Conservation (phyloP, 2,113 vertebrate genomes). For the Chaetodon trifascialis region DNA sequence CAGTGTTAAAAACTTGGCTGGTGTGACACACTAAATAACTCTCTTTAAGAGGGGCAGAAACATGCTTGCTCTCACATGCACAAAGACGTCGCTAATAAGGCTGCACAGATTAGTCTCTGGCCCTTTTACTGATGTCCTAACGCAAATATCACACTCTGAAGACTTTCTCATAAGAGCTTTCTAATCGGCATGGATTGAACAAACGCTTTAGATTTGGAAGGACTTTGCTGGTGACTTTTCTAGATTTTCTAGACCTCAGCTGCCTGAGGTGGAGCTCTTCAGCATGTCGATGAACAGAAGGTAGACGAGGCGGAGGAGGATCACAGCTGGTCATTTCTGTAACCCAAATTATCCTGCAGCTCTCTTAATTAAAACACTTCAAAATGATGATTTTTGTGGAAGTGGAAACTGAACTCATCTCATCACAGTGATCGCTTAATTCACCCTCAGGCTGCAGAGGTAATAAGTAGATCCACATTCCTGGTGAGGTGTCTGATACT, state of each 20-base stretch:
- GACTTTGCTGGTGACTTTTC: constrained; percentile 15
- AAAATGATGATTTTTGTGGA: not conserved
- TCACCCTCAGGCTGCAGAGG: not conserved
- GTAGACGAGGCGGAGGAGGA: not conserved
- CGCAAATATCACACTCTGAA: constrained; percentile 22
- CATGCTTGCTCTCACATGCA: constrained; percentile 5
- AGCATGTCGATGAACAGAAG: not conserved
- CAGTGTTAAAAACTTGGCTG: constrained; percentile 39
- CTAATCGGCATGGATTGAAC: constrained; percentile 2
- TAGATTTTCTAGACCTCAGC: constrained; percentile 11
- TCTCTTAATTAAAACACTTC: not conserved
- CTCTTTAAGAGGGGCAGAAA: constrained; percentile 15
- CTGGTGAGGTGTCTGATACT: not conserved
- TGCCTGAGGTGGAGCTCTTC: constrained; percentile 9
- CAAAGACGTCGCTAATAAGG: constrained; percentile 4
- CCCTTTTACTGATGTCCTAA: not conserved
- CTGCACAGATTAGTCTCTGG: constrained; percentile 19
- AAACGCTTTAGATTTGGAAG: constrained; percentile 8
- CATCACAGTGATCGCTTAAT: not conserved
- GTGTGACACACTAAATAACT: constrained; percentile 39
- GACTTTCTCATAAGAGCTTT: not conserved
- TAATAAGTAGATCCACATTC: not conserved
- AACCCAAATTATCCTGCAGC: constrained; percentile 16
- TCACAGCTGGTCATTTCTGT: constrained; percentile 9
- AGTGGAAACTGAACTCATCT: not conserved